These are phyloP conservation scores for Acanthosoma haemorrhoidale DNA, from an alignment of 2,888 invertebrate species.

Conservation along the genomic window DNA sequence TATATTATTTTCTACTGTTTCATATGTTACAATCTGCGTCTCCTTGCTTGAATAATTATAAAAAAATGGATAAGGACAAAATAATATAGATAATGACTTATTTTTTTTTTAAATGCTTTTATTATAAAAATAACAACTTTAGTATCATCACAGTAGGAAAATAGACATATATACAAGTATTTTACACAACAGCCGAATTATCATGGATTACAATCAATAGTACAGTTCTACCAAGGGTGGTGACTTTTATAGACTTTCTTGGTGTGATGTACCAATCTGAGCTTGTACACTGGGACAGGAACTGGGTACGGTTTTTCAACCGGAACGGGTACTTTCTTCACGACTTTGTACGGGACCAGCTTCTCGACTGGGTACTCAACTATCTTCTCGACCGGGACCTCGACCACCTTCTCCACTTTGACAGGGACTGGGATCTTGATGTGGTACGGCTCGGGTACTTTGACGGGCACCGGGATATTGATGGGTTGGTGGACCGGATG, in stretches of 20 bases:
- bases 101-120: background rate
- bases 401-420: slow-evolving; percentile 41
- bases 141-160: background rate
- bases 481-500: slow-evolving; percentile 38
- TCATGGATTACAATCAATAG: too few species aligned
- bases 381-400: slow-evolving; percentile 42
- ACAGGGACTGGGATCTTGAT: slow-evolving; percentile 42
- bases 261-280: slow-evolving; percentile 41
- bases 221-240: too few species aligned
- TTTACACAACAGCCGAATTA: too few species aligned
- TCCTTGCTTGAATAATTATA: too few species aligned
- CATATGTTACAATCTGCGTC: too few species aligned
- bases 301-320: slow-evolving; percentile 42
- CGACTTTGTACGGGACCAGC: slow-evolving; percentile 40
- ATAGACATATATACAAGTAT: background rate
- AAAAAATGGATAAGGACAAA: background rate
- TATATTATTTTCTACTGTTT: too few species aligned
- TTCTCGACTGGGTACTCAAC: slow-evolving; percentile 43
- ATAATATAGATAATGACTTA: background rate
- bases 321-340: slow-evolving; percentile 42
- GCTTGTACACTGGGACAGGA: slow-evolving; percentile 42
- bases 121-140: background rate
- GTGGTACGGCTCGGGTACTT: slow-evolving; percentile 39
- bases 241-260: slow-evolving; percentile 38
- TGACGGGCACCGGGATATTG: slow-evolving; percentile 40